A percentile compares a stretch with the other conserved stretches of the same genome.
Evolutionary conservation across 92 coral and sea anemone species (phyloP).

Genomic region (Heteractis magnifica): DNA sequence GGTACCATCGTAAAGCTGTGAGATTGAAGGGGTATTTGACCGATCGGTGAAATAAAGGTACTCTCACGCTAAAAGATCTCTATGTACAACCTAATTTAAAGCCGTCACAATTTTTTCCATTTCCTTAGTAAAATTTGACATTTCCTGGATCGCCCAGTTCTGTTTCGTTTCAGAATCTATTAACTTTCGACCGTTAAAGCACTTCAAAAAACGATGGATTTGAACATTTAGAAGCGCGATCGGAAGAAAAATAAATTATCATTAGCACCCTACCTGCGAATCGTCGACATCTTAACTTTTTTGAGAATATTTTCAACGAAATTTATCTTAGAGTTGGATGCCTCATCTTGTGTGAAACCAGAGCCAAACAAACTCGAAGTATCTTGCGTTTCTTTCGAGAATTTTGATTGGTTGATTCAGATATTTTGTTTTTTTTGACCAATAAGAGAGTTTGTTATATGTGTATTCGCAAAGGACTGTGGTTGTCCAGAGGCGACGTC

Average conservation of each 20-base stretch:
- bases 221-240: background rate
- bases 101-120: background rate
- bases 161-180: background rate
- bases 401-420: slow-evolving; percentile 36
- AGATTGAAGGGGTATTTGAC: background rate
- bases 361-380: background rate
- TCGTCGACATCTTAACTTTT: slow-evolving; percentile 43
- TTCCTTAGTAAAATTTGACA: background rate
- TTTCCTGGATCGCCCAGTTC: background rate
- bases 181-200: background rate
- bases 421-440: slow-evolving; percentile 12
- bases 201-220: background rate
- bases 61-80: background rate
- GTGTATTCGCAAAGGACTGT: slow-evolving; percentile 39
- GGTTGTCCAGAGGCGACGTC: slow-evolving; percentile 69
- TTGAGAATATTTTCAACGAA: background rate
- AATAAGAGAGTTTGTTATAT: slow-evolving; percentile 27
- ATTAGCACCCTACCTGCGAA: slow-evolving; percentile 38
- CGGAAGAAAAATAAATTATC: background rate
- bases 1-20: background rate
- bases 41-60: background rate
- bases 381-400: background rate
- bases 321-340: background rate
- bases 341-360: slow-evolving; percentile 9
- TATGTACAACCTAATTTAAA: background rate